phyloP scores from a whole-genome alignment of 1,140 invertebrate genomes.

The Agrilus planipennis region DNA sequence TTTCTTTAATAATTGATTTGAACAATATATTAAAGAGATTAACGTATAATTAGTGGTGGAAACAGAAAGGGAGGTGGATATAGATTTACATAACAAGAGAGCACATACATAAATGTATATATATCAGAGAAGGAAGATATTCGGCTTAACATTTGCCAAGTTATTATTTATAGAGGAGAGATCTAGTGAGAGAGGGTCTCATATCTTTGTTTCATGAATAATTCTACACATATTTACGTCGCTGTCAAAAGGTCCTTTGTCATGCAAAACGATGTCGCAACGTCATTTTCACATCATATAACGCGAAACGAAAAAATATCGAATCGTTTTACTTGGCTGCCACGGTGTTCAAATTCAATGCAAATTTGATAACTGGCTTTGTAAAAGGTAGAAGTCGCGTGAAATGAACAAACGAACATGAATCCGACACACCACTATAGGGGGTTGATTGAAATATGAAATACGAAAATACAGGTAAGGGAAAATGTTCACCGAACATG shows the following conservation, averaged over 20 bases:
- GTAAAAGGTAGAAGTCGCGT: slow-evolving; percentile 5
- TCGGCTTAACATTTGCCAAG: too few species aligned
- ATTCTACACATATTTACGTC: slow-evolving; percentile 36
- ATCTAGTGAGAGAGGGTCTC: slow-evolving; percentile 28
- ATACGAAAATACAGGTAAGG: neutral
- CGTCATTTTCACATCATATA: slow-evolving; percentile 33
- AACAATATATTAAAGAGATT: too few species aligned
- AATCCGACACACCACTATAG: neutral
- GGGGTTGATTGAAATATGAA: neutral
- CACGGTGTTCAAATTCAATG: slow-evolving; percentile 24
- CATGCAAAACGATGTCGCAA: slow-evolving; percentile 36
- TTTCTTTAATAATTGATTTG: too few species aligned
- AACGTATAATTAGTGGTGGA: too few species aligned
- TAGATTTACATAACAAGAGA: too few species aligned
- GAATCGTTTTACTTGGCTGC: slow-evolving; percentile 15
- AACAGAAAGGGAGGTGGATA: too few species aligned
- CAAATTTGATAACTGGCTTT: slow-evolving; percentile 23
- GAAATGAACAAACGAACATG: slow-evolving; percentile 6
- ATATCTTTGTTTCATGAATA: slow-evolving; percentile 36
- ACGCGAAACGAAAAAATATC: slow-evolving; percentile 29
- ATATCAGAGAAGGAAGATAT: too few species aligned
- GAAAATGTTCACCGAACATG: neutral
- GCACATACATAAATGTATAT: too few species aligned
- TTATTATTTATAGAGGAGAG: too few species aligned
- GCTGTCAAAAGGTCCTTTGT: slow-evolving; percentile 35